Percentiles rank a stretch among this genome's conserved stretches.
Evolutionary conservation across 2,888 invertebrate species (phyloP).

Genomic region (Drosophila cognata): DNA sequence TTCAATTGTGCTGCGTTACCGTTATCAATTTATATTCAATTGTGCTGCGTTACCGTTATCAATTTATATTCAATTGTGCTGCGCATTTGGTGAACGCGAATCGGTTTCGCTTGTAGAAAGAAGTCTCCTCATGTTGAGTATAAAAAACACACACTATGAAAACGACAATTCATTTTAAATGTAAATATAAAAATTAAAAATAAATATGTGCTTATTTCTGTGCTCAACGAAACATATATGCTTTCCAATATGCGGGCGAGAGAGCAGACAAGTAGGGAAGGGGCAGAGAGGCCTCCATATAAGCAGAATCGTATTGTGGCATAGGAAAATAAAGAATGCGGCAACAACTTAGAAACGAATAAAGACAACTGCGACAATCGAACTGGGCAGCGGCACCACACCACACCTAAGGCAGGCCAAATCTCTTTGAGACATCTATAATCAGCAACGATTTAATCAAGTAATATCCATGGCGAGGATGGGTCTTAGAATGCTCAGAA

Average conservation of each 20-base stretch:
- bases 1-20: neutral
- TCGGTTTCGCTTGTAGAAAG: neutral
- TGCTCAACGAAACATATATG: neutral
- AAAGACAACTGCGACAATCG: neutral
- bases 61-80: neutral
- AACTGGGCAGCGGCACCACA: neutral
- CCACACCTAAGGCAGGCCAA: neutral
- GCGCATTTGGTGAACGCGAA: neutral
- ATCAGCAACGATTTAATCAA: neutral
- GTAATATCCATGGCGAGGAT: neutral
- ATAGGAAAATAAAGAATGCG: neutral
- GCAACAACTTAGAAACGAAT: neutral
- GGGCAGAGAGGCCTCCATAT: neutral
- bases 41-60: neutral
- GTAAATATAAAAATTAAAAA: neutral
- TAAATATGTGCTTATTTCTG: neutral
- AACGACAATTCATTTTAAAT: neutral
- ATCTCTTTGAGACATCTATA: neutral
- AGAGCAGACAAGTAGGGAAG: neutral
- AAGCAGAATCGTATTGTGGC: neutral
- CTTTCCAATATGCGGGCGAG: too few species aligned
- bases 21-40: neutral
- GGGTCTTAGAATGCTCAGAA: neutral
- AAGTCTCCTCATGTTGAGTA: neutral
- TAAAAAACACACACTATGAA: neutral